phyloP scores from a whole-genome alignment of 2,797 vertebrate genomes.

The Aeoliscus strigatus region DNA sequence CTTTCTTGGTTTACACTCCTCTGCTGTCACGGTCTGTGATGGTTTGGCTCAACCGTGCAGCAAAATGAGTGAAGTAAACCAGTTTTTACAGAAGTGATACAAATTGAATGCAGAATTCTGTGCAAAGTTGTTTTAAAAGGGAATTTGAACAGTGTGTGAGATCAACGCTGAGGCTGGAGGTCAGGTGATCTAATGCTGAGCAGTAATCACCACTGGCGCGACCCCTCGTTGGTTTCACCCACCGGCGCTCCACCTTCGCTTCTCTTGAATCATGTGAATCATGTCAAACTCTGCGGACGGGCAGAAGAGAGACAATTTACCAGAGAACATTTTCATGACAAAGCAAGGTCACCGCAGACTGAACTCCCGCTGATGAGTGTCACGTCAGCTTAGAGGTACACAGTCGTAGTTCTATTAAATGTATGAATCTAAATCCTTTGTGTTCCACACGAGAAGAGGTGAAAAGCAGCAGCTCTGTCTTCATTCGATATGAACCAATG shows the following conservation, averaged over 20 bases:
- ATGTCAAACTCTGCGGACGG: slow-evolving; percentile 31
- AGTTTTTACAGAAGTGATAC: not conserved
- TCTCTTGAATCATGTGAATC: slow-evolving; percentile 43
- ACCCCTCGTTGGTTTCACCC: slow-evolving; percentile 4
- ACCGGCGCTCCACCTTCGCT: slow-evolving; percentile 11
- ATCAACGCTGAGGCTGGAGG: slow-evolving; percentile 6
- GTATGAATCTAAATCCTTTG: slow-evolving; percentile 20
- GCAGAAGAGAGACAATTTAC: slow-evolving; percentile 14
- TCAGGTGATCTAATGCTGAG: slow-evolving; percentile 34
- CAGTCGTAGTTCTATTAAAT: no score
- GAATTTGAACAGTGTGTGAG: no score
- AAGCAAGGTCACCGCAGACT: slow-evolving; percentile 3
- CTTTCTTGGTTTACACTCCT: slow-evolving; percentile 46
- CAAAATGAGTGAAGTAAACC: slow-evolving; percentile 13
- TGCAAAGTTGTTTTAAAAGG: no score
- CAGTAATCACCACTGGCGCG: slow-evolving; percentile 21
- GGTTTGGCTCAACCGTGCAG: slow-evolving; percentile 16
- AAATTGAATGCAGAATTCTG: no score
- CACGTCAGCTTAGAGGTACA: no score
- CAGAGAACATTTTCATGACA: slow-evolving; percentile 31
- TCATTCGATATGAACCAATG: slow-evolving; percentile 56
- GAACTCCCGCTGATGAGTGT: not conserved
- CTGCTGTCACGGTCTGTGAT: slow-evolving; percentile 14
- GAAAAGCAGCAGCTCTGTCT: slow-evolving; percentile 45
- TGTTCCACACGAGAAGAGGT: slow-evolving; percentile 13